Conservation (phyloP, 2,797 vertebrate species). For the Arrhamphus sclerolepis region DNA sequence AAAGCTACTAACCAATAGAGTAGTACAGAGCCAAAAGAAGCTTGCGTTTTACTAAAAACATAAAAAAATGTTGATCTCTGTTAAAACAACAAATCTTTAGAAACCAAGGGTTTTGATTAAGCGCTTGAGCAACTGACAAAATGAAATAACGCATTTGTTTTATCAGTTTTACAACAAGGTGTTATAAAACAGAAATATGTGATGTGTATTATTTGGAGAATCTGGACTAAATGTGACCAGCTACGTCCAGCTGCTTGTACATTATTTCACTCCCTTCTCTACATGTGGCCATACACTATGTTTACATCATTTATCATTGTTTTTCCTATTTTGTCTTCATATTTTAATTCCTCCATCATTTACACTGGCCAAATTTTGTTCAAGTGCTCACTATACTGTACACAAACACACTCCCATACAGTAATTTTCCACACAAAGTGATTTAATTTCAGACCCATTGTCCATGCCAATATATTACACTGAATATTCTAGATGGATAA, state of each 20-base stretch:
- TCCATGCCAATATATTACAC: conserved; percentile 60
- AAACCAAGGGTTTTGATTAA: conserved; percentile 15
- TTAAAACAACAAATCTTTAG: conserved; percentile 38
- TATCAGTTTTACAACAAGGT: conserved; percentile 24
- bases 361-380: conserved; percentile 57
- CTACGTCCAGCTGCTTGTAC: conserved; percentile 52
- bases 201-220: conserved; percentile 40
- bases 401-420: neutral
- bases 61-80: conserved; percentile 56
- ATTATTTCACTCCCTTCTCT: conserved; percentile 28
- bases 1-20: conserved; percentile 75
- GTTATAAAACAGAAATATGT: conserved; percentile 31
- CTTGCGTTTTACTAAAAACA: conserved; percentile 63
- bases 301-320: conserved; percentile 57
- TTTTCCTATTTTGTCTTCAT: conserved; percentile 29
- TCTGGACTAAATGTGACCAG: conserved; percentile 56
- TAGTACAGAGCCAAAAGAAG: conserved; percentile 51
- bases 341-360: conserved; percentile 45
- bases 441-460: conserved; percentile 35
- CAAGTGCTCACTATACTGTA: conserved; percentile 1
- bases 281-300: conserved; percentile 39
- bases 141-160: conserved; percentile 28
- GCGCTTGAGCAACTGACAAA: conserved; percentile 15
- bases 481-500: conserved; percentile 36
- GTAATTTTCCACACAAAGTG: conserved; percentile 31